phyloP scores from a whole-genome alignment of 2,888 invertebrate species.

The Digitonthophagus gazella region DNA sequence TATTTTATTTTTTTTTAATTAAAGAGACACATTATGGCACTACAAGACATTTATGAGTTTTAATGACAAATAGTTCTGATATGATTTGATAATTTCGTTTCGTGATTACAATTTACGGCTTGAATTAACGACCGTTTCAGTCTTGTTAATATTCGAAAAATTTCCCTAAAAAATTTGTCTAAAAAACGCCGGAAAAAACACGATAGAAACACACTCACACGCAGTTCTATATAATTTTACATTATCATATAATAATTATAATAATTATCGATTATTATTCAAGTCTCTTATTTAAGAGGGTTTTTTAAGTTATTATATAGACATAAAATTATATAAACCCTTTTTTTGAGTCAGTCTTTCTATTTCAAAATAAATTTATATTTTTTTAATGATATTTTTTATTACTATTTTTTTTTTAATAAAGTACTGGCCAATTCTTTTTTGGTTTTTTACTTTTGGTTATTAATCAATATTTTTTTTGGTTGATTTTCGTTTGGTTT shows the following conservation, averaged over 20 bases:
- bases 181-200: no score
- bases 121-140: not conserved
- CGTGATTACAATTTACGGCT: not conserved
- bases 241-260: not conserved
- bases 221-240: not conserved
- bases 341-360: not conserved
- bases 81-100: not conserved
- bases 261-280: not conserved
- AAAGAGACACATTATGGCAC: not conserved
- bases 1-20: not conserved
- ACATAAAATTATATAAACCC: not conserved
- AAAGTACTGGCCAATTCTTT: not conserved
- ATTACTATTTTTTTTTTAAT: no score
- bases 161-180: not conserved
- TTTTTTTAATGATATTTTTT: no score
- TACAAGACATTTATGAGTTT: not conserved
- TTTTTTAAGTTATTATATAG: not conserved
- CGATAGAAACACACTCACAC: not conserved
- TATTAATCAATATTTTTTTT: not conserved
- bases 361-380: not conserved
- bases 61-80: not conserved
- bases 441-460: not conserved
- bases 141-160: not conserved
- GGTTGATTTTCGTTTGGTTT: no score
- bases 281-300: not conserved